These are phyloP conservation scores for Tholera decimalis DNA, from an alignment of 2,888 invertebrate species.

Conservation along the genomic window DNA sequence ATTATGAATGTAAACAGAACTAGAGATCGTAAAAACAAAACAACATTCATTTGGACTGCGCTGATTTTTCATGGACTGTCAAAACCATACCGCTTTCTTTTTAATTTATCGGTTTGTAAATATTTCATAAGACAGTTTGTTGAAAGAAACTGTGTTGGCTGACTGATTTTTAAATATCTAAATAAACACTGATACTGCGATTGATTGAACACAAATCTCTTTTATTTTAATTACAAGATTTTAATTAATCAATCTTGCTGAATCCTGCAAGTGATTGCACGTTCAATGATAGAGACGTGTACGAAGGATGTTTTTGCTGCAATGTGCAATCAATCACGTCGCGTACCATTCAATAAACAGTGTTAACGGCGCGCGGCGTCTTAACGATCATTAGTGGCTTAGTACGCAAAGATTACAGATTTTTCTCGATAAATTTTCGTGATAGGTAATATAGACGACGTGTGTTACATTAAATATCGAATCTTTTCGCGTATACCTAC, in stretches of 20 bases:
- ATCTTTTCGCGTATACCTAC: too few species aligned
- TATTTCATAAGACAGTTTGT: conserved; percentile 17
- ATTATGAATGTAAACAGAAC: conserved; percentile 3
- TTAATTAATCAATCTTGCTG: conserved; percentile 33
- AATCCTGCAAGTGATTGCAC: conserved; percentile 21
- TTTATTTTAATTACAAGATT: conserved; percentile 11
- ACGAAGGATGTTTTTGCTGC: conserved; percentile 28
- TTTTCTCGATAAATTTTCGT: conserved; percentile 33
- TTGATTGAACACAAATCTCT: conserved; percentile 4
- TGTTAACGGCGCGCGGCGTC: conserved; percentile 42
- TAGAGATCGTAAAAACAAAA: conserved; percentile 30
- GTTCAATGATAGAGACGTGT: conserved; percentile 25
- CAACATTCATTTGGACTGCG: conserved; percentile 5
- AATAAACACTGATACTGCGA: conserved; percentile 1
- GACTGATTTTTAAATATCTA: conserved; percentile 16
- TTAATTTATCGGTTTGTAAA: conserved; percentile 26
- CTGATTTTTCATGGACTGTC: conserved; percentile 44
- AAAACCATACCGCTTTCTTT: conserved; percentile 39
- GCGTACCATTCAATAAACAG: conserved; percentile 52
- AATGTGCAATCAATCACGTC: conserved; percentile 58
- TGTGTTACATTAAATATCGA: not conserved
- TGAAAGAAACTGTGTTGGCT: conserved; percentile 15
- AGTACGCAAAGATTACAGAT: conserved; percentile 37
- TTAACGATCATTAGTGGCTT: conserved; percentile 58
- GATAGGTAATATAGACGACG: conserved; percentile 45